phyloP scores from a whole-genome alignment of 1,140 invertebrate species.

The Ganaspis sp. region DNA sequence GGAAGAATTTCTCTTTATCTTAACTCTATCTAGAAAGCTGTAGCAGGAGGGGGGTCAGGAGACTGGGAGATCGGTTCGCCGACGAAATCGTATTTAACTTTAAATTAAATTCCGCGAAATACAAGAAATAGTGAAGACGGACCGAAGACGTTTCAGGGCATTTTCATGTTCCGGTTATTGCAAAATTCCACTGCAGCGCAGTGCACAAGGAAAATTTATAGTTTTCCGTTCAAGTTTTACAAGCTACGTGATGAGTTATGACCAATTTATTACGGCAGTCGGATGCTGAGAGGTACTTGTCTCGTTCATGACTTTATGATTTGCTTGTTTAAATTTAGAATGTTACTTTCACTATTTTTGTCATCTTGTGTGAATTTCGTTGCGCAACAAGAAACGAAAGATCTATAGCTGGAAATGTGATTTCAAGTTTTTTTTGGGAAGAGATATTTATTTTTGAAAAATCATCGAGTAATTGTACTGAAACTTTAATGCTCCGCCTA shows the following conservation, averaged over 20 bases:
- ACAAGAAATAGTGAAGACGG: conserved; percentile 24
- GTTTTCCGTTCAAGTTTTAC: conserved; percentile 24
- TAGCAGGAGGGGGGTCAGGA: background rate
- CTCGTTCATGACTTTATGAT: conserved; percentile 6
- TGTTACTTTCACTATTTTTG: background rate
- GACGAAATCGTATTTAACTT: conserved; percentile 41
- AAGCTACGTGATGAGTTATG: conserved; percentile 4
- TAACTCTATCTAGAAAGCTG: background rate
- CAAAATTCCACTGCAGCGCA: conserved; percentile 10
- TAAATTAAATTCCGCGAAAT: conserved; percentile 31
- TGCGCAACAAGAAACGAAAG: background rate
- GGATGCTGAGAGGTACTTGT: background rate
- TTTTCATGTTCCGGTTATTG: conserved; percentile 29
- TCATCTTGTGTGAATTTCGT: background rate
- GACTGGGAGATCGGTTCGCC: background rate
- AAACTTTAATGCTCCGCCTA: too few relatives aligned
- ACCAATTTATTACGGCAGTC: background rate
- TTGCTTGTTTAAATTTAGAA: background rate
- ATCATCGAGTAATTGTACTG: too few relatives aligned
- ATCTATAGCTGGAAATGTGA: too few relatives aligned
- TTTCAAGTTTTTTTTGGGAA: too few relatives aligned
- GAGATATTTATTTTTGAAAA: too few relatives aligned
- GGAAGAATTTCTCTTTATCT: conserved; percentile 3
- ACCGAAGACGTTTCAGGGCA: conserved; percentile 15
- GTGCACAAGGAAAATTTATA: conserved; percentile 5